Conservation (phyloP, 2,888 invertebrate genomes). For the Rotaria magnacalcarata region DNA sequence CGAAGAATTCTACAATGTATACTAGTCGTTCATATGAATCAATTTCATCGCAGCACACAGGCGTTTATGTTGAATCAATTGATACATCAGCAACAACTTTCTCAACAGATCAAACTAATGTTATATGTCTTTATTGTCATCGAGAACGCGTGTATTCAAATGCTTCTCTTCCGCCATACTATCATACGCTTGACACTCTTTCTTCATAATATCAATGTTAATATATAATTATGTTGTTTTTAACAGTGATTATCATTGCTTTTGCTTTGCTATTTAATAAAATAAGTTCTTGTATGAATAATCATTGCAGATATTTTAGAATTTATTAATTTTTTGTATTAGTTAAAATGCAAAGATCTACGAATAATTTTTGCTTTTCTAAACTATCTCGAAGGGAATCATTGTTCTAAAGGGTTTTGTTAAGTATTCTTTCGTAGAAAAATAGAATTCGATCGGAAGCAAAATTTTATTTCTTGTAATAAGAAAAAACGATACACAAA, state of each 20-base stretch:
- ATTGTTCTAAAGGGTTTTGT: too few relatives aligned
- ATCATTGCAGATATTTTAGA: too few relatives aligned
- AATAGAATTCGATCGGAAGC: too few relatives aligned
- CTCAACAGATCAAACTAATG: background rate
- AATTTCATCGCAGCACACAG: background rate
- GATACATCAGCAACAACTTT: conserved; percentile 12
- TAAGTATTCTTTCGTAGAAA: too few relatives aligned
- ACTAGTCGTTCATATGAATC: background rate
- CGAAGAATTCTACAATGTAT: background rate
- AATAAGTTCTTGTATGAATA: too few relatives aligned
- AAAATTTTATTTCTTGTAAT: too few relatives aligned
- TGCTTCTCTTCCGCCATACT: background rate
- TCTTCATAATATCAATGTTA: background rate
- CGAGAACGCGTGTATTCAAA: background rate
- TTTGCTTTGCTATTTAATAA: too few relatives aligned
- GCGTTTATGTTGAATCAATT: background rate
- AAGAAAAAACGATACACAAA: too few relatives aligned
- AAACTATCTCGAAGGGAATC: too few relatives aligned
- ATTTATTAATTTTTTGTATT: too few relatives aligned
- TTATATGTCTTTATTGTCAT: background rate
- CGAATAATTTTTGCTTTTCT: too few relatives aligned
- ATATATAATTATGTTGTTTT: background rate
- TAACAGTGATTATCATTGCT: background rate
- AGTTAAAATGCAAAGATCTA: too few relatives aligned
- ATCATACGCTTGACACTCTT: conserved; percentile 8